These are phyloP conservation scores for Drosophila obscura DNA, from an alignment of 1,140 invertebrate species.

Conservation along the genomic window DNA sequence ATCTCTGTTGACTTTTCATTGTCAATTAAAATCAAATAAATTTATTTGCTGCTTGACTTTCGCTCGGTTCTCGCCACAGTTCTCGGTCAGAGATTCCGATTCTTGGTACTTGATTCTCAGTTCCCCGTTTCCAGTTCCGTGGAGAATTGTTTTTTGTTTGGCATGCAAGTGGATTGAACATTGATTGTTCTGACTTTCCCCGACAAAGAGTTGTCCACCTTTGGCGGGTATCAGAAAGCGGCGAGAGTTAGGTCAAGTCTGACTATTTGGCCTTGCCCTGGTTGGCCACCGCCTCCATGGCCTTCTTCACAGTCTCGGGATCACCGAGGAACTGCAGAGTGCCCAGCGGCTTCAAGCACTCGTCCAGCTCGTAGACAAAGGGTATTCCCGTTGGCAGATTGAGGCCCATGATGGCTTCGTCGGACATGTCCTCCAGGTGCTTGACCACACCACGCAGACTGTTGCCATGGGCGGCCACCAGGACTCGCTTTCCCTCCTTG, in stretches of 20 bases:
- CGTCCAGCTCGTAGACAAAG: slow-evolving; percentile 96
- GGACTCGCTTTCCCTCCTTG: slow-evolving; percentile 93
- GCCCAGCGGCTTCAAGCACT: slow-evolving; percentile 93
- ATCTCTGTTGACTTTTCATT: slow-evolving; percentile 77
- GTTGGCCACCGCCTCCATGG: slow-evolving; percentile 95
- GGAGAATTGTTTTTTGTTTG: slow-evolving; percentile 32
- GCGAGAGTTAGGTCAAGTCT: background rate
- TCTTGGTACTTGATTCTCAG: too few relatives aligned
- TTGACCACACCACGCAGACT: slow-evolving; percentile 97
- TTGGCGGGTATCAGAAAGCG: background rate
- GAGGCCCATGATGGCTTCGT: slow-evolving; percentile 94
- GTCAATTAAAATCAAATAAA: slow-evolving; percentile 83
- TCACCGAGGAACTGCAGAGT: slow-evolving; percentile 97
- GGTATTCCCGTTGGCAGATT: slow-evolving; percentile 98
- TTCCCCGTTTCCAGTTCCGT: slow-evolving; percentile 8
- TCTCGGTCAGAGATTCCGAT: slow-evolving; percentile 17
- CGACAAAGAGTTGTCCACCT: background rate
- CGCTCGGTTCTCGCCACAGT: slow-evolving; percentile 32
- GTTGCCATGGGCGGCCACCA: slow-evolving; percentile 98
- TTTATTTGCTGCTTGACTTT: slow-evolving; percentile 82
- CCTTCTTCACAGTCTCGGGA: slow-evolving; percentile 96
- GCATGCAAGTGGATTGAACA: slow-evolving; percentile 55
- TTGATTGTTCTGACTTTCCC: slow-evolving; percentile 53
- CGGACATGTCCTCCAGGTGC: slow-evolving; percentile 92
- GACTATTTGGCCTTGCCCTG: slow-evolving; percentile 91